These are phyloP conservation scores for Crambe crambe DNA, from an alignment of 37 sponge, comb jelly and placozoan genomes.

Conservation along the genomic window DNA sequence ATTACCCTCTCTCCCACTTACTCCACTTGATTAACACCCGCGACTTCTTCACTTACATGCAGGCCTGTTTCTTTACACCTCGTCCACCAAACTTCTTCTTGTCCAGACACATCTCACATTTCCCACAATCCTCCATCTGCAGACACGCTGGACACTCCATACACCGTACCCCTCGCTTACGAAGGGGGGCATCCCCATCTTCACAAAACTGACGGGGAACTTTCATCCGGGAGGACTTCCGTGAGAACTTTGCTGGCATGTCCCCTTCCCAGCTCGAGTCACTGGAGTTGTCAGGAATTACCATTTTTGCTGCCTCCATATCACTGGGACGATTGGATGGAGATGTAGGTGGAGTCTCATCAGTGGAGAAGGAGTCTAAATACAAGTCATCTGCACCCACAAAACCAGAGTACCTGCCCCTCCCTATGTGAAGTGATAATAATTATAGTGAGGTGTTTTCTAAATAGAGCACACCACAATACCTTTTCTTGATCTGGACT, in stretches of 20 bases:
- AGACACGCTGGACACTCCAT: conserved; percentile 71
- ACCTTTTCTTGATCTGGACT: background rate
- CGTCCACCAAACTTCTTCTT: conserved; percentile 76
- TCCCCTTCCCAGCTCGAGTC: background rate
- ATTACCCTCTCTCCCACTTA: no score
- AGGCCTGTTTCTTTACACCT: conserved; percentile 65
- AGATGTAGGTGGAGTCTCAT: background rate
- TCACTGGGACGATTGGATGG: background rate
- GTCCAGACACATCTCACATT: conserved; percentile 47
- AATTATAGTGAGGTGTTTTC: background rate
- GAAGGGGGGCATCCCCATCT: conserved; percentile 7
- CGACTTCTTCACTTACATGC: conserved; percentile 78
- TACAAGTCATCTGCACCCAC: background rate
- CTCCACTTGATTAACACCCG: no score
- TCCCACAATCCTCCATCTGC: conserved; percentile 66
- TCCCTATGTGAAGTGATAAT: background rate
- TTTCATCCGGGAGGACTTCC: background rate
- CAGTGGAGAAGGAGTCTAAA: background rate
- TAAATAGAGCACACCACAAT: no score
- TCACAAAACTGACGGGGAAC: background rate
- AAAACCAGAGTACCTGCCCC: background rate
- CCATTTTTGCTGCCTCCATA: background rate
- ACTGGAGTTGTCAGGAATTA: background rate
- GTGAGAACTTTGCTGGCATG: background rate
- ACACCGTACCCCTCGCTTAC: conserved; percentile 72